Evolutionary conservation across 2,888 invertebrate genomes (phyloP).

Genomic region (Cheilosia scutellata): DNA sequence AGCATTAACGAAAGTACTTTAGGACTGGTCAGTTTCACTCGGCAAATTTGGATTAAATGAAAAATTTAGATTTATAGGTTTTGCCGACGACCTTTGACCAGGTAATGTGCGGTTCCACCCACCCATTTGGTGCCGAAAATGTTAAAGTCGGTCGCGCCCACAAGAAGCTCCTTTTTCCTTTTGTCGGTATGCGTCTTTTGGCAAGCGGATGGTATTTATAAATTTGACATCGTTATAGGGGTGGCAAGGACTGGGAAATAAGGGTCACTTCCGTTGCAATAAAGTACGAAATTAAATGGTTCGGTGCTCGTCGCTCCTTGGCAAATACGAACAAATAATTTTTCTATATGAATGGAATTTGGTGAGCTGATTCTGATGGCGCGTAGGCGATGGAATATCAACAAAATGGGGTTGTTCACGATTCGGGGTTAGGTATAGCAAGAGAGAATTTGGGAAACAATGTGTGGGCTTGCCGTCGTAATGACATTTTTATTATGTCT

Average conservation of each 20-base stretch:
- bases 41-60: slow-evolving; percentile 30
- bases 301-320: neutral
- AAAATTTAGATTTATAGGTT: slow-evolving; percentile 34
- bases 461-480: slow-evolving; percentile 52
- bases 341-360: slow-evolving; percentile 31
- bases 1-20: slow-evolving; percentile 28
- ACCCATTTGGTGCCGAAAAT: slow-evolving; percentile 12
- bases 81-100: slow-evolving; percentile 1
- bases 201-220: slow-evolving; percentile 15
- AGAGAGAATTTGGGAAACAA: neutral
- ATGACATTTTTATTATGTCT: slow-evolving; percentile 53
- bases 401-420: slow-evolving; percentile 6
- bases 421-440: slow-evolving; percentile 2
- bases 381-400: slow-evolving; percentile 24
- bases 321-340: slow-evolving; percentile 2
- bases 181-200: slow-evolving; percentile 1
- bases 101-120: slow-evolving; percentile 2
- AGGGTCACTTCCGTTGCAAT: slow-evolving; percentile 43
- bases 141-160: slow-evolving; percentile 17
- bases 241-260: slow-evolving; percentile 8
- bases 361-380: slow-evolving; percentile 16
- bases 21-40: slow-evolving; percentile 35
- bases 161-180: neutral
- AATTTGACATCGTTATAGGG: slow-evolving; percentile 29
- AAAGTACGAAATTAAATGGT: slow-evolving; percentile 51